A percentile compares a stretch with the other conserved stretches of the same genome.
Conservation (phyloP, 1,140 invertebrate genomes). For the Homalodisca vitripennis region DNA sequence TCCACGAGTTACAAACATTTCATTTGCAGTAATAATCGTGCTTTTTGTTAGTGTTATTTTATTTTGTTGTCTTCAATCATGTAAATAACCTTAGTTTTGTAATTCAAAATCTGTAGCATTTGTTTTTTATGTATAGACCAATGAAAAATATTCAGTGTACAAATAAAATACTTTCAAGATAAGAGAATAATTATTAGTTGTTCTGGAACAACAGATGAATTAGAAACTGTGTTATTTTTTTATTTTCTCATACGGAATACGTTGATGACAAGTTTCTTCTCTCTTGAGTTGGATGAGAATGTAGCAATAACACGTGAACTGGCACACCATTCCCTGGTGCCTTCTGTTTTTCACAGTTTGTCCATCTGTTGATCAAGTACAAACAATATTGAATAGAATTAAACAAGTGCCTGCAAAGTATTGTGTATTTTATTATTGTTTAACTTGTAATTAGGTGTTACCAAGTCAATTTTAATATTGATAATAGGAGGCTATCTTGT, state of each 20-base stretch:
- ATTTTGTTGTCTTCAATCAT: background rate
- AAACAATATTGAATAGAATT: background rate
- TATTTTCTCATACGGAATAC: no score
- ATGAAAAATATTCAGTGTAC: background rate
- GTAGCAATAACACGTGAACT: no score
- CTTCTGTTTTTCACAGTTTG: background rate
- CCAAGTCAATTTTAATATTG: no score
- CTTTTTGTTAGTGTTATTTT: conserved; percentile 1
- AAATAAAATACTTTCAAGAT: background rate
- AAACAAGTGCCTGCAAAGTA: background rate
- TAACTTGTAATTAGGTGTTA: background rate
- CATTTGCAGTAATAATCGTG: conserved; percentile 4
- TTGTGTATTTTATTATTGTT: background rate
- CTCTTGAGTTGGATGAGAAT: no score
- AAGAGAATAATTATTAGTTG: background rate
- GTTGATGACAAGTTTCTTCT: no score
- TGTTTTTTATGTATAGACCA: background rate
- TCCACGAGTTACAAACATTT: no score
- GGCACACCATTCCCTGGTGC: no score
- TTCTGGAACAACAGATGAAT: conserved; percentile 10
- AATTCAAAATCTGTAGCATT: background rate
- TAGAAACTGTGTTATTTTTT: no score
- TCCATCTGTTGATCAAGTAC: conserved; percentile 14
- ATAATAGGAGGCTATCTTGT: no score
- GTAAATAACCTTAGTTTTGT: background rate